Evolutionary conservation across 2,888 invertebrate genomes (phyloP).

Genomic region (Zaprionus bogoriensis): DNA sequence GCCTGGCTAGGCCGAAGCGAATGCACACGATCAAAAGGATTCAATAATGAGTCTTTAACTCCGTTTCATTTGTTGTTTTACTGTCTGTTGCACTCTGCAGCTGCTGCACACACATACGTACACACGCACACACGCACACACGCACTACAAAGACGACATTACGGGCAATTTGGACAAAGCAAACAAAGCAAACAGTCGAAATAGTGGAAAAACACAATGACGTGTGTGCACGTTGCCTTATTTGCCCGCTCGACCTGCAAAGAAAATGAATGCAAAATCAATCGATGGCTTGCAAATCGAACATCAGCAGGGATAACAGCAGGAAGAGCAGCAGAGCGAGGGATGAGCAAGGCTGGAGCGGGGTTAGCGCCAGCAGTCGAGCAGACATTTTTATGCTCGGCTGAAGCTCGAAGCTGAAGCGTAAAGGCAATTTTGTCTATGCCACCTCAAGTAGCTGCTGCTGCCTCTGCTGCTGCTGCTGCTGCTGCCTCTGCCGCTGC

Average conservation of each 20-base stretch:
- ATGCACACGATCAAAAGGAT: not conserved
- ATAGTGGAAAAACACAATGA: not conserved
- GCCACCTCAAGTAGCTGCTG: conserved; percentile 50
- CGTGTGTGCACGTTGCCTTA: conserved; percentile 20
- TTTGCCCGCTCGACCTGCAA: conserved; percentile 14
- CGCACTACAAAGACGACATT: conserved; percentile 10
- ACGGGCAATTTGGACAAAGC: conserved; percentile 27
- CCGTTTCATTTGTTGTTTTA: not conserved
- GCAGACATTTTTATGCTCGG: conserved; percentile 74
- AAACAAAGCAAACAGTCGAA: conserved; percentile 14
- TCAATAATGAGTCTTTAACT: not conserved
- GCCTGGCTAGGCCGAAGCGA: not conserved
- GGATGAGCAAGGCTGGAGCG: too few species aligned
- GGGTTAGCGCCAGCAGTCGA: conserved; percentile 21
- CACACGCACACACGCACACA: not conserved
- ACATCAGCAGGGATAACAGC: conserved; percentile 8
- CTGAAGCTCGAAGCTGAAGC: conserved; percentile 50
- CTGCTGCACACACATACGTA: not conserved
- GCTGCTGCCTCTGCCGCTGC: not conserved
- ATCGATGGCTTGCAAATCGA: conserved; percentile 63
- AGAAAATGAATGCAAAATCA: conserved; percentile 58
- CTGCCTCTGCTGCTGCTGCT: conserved; percentile 1
- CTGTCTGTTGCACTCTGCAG: conserved; percentile 1
- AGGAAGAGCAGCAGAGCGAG: not conserved
- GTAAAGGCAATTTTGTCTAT: conserved; percentile 72